Evolutionary conservation across 53 echinoderm and acorn worm species (phyloP).

Genomic region (Apostichopus leukothele): DNA sequence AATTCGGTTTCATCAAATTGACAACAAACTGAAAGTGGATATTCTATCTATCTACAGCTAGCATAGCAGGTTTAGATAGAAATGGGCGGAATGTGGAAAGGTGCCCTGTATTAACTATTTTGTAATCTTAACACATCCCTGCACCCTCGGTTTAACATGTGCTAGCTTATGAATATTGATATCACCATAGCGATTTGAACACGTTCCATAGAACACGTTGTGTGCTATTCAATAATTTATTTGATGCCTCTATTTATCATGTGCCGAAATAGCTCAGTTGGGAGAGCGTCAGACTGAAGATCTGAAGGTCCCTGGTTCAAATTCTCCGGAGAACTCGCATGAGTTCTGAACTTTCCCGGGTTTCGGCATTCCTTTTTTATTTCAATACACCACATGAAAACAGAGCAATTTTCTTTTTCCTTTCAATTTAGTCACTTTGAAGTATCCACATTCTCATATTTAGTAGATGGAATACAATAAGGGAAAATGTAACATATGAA

Average conservation of each 20-base stretch:
- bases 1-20: no score
- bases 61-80: no score
- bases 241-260: neutral
- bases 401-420: neutral
- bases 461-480: neutral
- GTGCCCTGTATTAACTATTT: neutral
- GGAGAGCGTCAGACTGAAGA: conserved; percentile 79
- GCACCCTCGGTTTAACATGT: neutral
- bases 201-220: neutral
- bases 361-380: conserved; percentile 55
- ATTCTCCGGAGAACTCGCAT: conserved; percentile 25
- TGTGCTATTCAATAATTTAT: no score
- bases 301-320: conserved; percentile 77
- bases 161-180: neutral
- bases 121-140: neutral
- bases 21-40: no score
- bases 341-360: conserved; percentile 67
- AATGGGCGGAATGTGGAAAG: no score
- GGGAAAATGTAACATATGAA: no score
- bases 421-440: neutral
- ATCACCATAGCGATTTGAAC: neutral
- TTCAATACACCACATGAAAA: neutral
- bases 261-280: conserved; percentile 76
- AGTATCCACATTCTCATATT: neutral
- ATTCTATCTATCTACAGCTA: no score